Conservation (phyloP, 2,797 vertebrate genomes). For the Poecile montanus region DNA sequence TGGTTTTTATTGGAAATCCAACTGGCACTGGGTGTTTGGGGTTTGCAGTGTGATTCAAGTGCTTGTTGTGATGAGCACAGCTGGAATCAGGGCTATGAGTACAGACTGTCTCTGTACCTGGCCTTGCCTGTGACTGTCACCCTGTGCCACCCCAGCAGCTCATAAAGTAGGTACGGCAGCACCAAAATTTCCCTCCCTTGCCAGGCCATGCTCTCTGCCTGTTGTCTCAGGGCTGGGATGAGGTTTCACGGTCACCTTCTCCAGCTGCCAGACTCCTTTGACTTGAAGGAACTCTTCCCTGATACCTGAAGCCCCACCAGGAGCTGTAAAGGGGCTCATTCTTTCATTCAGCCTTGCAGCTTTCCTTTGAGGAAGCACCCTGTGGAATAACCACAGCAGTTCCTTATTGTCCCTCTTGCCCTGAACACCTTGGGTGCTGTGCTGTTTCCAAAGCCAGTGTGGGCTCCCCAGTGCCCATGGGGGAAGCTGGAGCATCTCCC, state of each 20-base stretch:
- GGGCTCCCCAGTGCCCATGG: not conserved
- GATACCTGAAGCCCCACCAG: not conserved
- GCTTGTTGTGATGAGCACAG: not conserved
- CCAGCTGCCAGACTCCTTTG: not conserved
- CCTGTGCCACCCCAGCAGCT: not conserved
- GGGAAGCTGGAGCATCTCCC: not conserved
- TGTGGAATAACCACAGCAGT: not conserved
- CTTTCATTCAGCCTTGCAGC: not conserved
- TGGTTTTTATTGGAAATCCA: not conserved
- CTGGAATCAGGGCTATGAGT: accelerated
- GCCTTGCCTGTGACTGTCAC: not conserved
- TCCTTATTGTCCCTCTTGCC: not conserved
- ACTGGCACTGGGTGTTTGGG: not conserved
- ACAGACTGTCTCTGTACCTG: not conserved
- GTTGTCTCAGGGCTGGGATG: not conserved
- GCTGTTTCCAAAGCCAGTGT: not conserved
- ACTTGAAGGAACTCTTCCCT: not conserved
- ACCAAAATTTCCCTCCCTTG: not conserved
- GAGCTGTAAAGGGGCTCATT: not conserved
- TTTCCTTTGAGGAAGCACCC: not conserved
- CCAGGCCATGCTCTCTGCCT: not conserved
- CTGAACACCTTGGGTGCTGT: not conserved
- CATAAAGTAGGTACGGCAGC: not conserved
- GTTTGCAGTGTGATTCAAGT: accelerated
- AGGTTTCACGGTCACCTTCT: not conserved